Percentiles rank a stretch among this genome's conserved stretches.
phyloP scores from a whole-genome alignment of 2,113 vertebrate genomes.

The Ancistrus triradiatus region DNA sequence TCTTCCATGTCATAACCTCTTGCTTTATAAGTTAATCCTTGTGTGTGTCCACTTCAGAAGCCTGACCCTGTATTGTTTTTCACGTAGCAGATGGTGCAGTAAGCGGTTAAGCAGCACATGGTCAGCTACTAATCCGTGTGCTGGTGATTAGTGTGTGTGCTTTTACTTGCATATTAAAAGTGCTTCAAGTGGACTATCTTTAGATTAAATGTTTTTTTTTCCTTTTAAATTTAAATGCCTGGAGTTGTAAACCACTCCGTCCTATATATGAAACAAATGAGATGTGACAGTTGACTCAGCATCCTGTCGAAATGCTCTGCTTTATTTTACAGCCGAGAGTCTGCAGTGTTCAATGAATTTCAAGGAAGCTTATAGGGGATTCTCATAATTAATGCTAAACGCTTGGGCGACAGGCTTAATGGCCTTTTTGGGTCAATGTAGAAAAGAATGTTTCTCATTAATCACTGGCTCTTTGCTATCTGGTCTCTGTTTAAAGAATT shows the following conservation, averaged over 20 bases:
- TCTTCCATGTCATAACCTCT: slow-evolving; percentile 15
- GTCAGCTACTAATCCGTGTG: slow-evolving; percentile 49
- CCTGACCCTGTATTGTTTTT: slow-evolving; percentile 20
- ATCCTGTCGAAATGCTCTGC: slow-evolving; percentile 47
- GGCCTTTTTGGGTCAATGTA: slow-evolving; percentile 66
- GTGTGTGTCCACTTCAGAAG: slow-evolving; percentile 4
- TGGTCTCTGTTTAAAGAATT: slow-evolving; percentile 42
- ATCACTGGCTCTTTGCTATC: slow-evolving; percentile 57
- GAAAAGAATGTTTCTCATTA: slow-evolving; percentile 67
- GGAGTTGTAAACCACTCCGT: background rate
- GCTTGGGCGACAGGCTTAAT: slow-evolving; percentile 68
- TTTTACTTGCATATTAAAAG: slow-evolving; percentile 14
- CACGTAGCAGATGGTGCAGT: slow-evolving; percentile 57
- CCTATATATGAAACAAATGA: slow-evolving; percentile 31
- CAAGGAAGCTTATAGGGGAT: slow-evolving; percentile 62
- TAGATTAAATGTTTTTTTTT: slow-evolving; percentile 3
- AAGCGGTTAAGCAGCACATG: slow-evolving; percentile 53
- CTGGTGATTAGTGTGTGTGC: slow-evolving; percentile 53
- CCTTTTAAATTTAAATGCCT: background rate
- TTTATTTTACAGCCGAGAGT: slow-evolving; percentile 49
- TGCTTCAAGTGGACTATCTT: background rate
- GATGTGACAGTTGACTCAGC: slow-evolving; percentile 47
- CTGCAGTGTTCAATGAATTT: slow-evolving; percentile 67
- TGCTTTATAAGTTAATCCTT: slow-evolving; percentile 29
- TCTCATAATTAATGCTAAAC: slow-evolving; percentile 67